phyloP scores from a whole-genome alignment of 2,113 vertebrate species.

The Aix galericulata region DNA sequence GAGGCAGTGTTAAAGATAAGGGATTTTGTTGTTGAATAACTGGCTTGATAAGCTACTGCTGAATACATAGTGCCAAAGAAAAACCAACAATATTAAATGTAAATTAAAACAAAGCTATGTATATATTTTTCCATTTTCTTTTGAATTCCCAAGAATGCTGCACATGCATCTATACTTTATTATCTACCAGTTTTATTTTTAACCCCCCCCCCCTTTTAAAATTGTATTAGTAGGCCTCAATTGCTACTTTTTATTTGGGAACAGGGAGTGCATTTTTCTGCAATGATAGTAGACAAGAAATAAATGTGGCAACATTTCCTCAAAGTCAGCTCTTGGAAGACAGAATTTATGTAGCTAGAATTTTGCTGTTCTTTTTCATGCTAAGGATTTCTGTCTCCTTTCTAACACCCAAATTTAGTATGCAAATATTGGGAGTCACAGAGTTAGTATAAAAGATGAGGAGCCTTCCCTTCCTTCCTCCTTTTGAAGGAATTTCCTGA shows the following conservation, averaged over 20 bases:
- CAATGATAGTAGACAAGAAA: not conserved
- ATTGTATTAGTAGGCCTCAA: not conserved
- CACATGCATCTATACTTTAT: not conserved
- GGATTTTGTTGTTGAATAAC: conserved; percentile 17
- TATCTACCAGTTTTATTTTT: not conserved
- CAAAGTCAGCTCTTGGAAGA: not conserved
- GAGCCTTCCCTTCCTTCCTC: not conserved
- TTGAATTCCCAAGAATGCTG: not conserved
- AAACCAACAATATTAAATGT: not conserved
- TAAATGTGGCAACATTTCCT: not conserved
- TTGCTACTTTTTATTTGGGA: not conserved
- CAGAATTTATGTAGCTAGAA: not conserved
- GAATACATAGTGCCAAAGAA: not conserved
- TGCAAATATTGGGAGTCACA: not conserved
- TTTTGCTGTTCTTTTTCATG: not conserved
- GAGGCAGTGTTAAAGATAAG: conserved; percentile 29
- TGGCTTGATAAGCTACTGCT: not conserved
- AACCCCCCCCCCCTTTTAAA: not conserved
- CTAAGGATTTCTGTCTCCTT: not conserved
- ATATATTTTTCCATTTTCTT: not conserved
- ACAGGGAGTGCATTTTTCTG: not conserved
- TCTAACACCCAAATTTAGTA: not conserved
- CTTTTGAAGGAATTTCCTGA: not conserved
- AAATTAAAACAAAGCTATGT: not conserved
- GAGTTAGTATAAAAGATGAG: not conserved